phyloP scores from a whole-genome alignment of 2,113 vertebrate genomes.

The Lethenteron camtschaticum region DNA sequence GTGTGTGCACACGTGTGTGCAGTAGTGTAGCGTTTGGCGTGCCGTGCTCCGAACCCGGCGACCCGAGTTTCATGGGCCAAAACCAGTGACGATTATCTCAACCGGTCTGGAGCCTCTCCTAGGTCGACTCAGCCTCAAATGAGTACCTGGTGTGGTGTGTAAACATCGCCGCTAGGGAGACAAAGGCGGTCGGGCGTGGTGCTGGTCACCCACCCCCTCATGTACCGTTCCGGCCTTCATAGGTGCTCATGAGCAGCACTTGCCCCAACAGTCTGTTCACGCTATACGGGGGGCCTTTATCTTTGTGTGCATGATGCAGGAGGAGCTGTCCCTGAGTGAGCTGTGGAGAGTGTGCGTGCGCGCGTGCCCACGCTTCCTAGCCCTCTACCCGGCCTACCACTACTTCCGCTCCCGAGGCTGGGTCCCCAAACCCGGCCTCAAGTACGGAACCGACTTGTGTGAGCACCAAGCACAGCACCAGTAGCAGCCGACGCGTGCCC shows the following conservation, averaged over 20 bases:
- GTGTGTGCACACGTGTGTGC: too few species aligned
- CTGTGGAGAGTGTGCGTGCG: slow-evolving; percentile 41
- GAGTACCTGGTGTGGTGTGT: too few species aligned
- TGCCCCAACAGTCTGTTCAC: not conserved
- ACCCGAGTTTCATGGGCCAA: too few species aligned
- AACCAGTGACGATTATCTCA: too few species aligned
- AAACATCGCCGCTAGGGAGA: too few species aligned
- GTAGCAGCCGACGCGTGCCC: too few species aligned
- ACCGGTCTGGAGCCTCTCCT: too few species aligned
- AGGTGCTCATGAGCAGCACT: not conserved
- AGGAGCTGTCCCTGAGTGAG: slow-evolving; percentile 33
- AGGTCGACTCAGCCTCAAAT: too few species aligned
- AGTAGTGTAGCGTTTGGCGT: too few species aligned
- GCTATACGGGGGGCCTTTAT: not conserved
- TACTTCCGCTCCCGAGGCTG: slow-evolving; percentile 63
- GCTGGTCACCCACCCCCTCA: too few species aligned
- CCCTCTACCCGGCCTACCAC: slow-evolving; percentile 58
- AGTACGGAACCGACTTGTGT: slow-evolving; percentile 70
- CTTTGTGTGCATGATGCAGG: slow-evolving; percentile 19
- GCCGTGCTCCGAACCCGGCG: too few species aligned
- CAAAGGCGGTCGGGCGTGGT: too few species aligned
- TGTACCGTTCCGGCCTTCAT: not conserved
- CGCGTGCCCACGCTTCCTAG: slow-evolving; percentile 35
- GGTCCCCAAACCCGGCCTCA: slow-evolving; percentile 72
- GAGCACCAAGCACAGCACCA: slow-evolving; percentile 16